Conservation (phyloP, 2,113 vertebrate species). For the Leucoraja erinaceus region DNA sequence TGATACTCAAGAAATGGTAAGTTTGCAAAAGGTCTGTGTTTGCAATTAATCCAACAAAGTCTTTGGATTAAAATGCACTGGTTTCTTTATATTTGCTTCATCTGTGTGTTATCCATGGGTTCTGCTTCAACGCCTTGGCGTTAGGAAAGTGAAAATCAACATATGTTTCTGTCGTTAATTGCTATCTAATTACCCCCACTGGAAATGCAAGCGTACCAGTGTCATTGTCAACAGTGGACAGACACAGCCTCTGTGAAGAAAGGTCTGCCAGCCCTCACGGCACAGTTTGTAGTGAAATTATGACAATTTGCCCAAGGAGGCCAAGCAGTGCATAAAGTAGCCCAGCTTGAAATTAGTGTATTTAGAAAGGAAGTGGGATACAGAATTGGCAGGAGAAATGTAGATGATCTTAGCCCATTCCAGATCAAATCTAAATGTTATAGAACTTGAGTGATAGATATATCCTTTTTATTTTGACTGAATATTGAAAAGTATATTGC, state of each 20-base stretch:
- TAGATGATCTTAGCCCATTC: not conserved
- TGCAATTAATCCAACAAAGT: not conserved
- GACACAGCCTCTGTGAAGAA: not conserved
- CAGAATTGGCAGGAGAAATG: not conserved
- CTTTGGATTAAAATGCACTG: not conserved
- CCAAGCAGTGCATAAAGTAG: not conserved
- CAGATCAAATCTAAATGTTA: not conserved
- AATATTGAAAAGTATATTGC: not conserved
- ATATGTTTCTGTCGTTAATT: not conserved
- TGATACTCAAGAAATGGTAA: slow-evolving; percentile 84
- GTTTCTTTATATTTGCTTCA: not conserved
- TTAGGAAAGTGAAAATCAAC: not conserved
- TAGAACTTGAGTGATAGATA: not conserved
- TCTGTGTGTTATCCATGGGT: not conserved
- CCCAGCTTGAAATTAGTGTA: not conserved
- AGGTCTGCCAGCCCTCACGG: not conserved
- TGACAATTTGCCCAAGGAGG: not conserved
- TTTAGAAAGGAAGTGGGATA: not conserved
- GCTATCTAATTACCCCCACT: not conserved
- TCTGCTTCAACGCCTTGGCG: not conserved
- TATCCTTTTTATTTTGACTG: not conserved
- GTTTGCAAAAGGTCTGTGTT: slow-evolving; percentile 40
- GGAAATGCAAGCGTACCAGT: not conserved
- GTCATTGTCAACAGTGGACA: not conserved
- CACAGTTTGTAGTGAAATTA: not conserved